Evolutionary conservation across 2,888 invertebrate genomes (phyloP), one percentile per base, ranked within the genome.

Genomic region (Therioaphis trifolii): DNA sequence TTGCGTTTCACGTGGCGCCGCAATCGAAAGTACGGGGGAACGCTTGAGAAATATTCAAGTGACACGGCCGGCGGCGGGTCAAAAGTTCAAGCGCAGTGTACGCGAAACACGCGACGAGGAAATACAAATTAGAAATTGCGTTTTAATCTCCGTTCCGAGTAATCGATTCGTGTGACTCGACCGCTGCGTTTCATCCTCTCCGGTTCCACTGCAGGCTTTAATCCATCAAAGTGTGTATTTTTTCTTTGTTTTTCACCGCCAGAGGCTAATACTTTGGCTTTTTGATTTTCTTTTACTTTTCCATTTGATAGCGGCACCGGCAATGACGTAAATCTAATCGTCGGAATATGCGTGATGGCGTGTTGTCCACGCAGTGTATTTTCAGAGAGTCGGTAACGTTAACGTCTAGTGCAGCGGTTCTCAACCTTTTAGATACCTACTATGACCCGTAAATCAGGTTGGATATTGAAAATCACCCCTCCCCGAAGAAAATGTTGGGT

Each of bases 41-140:
- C 46, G 63, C 61, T 76, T 7, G 75, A 63, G 61, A 63, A 76
- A 76, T n/a, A n/a, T 76, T n/a, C 49, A 15, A 46, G 43, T 27
- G 76, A 76, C 63, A 77, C 35, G 61, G 76, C 46, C 14, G 75
- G 52, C 75, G 68, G 35, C n/a, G 40, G 77, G 77, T 77, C 77
- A 77, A 77, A 77, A 77, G 77, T 77, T 77, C 77, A 61, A 77
- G 49, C 3, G 77, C 21, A 77, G 46, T 21, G 21, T 35, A 27
- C 4, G 1, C 1, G 27, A 14, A 14, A 76, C 21, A 24, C 35
- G 52, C 24, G 27, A 11, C 43, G 46, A 12, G 21, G 21, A 49
- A 49, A 21, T n/a, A n/a, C 75, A 46, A 46, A 76, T 76, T 76
- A 76, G 75, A 76, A 61, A 76, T 61, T 76, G 43, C 12, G n/a